Evolutionary conservation across 2,797 vertebrate species (phyloP), one percentile per base, ranked within the genome.

Genomic region (Coranthus polyacanthus): DNA sequence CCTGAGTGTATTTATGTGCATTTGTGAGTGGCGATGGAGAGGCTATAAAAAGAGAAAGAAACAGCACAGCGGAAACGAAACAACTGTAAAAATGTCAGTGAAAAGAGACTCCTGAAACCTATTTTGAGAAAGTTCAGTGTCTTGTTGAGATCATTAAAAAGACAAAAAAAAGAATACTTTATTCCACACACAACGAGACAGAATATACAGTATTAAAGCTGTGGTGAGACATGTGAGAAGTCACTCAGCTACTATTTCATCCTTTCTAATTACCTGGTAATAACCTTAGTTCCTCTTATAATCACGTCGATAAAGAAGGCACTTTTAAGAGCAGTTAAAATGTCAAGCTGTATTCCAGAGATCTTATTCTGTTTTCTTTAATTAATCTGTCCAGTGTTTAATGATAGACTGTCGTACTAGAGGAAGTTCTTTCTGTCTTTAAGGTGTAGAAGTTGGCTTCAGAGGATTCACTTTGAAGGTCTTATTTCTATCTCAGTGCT

Each of bases 381-480:
- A 92, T 92, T 86, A 90, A 84, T 69, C 64, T 90, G 82, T 88
- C 75, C 29, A 4, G 24, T 60, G 61, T 61, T 68, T 79, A 88
- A 89, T 86, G 87, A 91, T 81, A n/a, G 57, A 61, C 29, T 61
- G 55, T 72, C 66, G 12, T 65, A 43, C 36, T 12, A 20, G 11
- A 50, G 60, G 67, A 61, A 68, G 71, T 68, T 52, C 42, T 38
- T 42, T 72, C 45, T 66, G 68, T 72, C 75, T 75, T 45, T 69
- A 65, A 76, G 17, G 54, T 49, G 38, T 29, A 24, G 12, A 43
- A 58, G 64, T 53, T 20, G 21, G 12, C 60, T 69, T 60, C 52
- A 26, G 4, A 2, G 49, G 9, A 50, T 38, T 64, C 38, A 57
- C 50, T 42, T 56, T 24, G 43, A 69, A 61, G 18, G 39, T 26